phyloP scores from a whole-genome alignment of 2,888 invertebrate genomes.

The Zhuqinia jingwanae region DNA sequence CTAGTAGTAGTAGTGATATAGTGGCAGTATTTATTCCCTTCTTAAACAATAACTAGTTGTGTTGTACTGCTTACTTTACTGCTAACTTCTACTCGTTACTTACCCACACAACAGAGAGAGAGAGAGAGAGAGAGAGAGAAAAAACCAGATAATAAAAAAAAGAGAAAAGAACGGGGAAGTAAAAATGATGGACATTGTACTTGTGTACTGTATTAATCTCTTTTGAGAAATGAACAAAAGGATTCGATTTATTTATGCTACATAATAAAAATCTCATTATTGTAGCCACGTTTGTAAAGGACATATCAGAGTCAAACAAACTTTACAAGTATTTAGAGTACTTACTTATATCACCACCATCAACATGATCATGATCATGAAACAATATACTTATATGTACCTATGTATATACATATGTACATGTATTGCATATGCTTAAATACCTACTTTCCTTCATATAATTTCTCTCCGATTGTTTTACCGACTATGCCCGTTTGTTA shows the following conservation, averaged over 20 bases:
- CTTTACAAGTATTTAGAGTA: not conserved
- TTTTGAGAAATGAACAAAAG: slow-evolving; percentile 47
- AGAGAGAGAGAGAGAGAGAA: too few species aligned
- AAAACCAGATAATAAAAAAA: slow-evolving; percentile 25
- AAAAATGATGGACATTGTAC: slow-evolving; percentile 57
- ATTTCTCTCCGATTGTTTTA: slow-evolving; percentile 33
- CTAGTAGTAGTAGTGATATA: too few species aligned
- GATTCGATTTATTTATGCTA: slow-evolving; percentile 52
- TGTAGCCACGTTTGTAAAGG: not conserved
- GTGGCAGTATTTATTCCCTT: too few species aligned
- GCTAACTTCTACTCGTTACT: slow-evolving; percentile 14
- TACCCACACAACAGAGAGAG: not conserved
- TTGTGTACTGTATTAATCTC: slow-evolving; percentile 44
- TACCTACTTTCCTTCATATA: not conserved
- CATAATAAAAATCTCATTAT: slow-evolving; percentile 41
- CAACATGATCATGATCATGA: not conserved
- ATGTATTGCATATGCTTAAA: not conserved
- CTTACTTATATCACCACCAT: not conserved
- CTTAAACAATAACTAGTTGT: too few species aligned
- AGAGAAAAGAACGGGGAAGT: slow-evolving; percentile 54
- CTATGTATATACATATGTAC: slow-evolving; percentile 2
- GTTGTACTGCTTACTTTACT: not conserved
- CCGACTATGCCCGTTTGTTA: not conserved
- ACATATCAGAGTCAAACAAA: too few species aligned
- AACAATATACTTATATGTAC: too few species aligned